Conservation (phyloP, 2,113 vertebrate genomes). For the Indicator indicator region DNA sequence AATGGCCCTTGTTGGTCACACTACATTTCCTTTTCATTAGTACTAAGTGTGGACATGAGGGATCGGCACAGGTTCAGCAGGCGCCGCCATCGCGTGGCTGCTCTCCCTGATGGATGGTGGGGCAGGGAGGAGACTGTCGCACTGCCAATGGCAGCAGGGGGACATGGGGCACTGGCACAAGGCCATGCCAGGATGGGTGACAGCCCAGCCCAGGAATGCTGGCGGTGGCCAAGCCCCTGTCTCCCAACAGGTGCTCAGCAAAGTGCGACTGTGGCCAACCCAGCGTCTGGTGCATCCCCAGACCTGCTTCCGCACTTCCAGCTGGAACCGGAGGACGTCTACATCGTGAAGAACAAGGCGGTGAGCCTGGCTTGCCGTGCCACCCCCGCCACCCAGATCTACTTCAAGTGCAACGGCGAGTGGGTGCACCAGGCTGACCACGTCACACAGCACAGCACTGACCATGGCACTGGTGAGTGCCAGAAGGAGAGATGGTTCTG, state of each 20-base stretch:
- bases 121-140: background rate
- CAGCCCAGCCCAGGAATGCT: background rate
- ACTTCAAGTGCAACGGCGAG: constrained; percentile 99
- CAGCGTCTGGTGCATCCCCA: constrained; percentile 79
- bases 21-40: constrained; percentile 88
- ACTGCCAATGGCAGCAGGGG: fast-evolving
- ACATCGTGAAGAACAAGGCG: constrained; percentile 97
- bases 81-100: constrained; percentile 5
- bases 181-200: fast-evolving
- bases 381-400: constrained; percentile 94
- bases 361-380: constrained; percentile 95
- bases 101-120: constrained; percentile 33
- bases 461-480: constrained; percentile 86
- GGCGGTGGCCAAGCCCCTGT: background rate
- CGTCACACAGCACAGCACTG: constrained; percentile 85
- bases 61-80: constrained; percentile 77
- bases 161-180: fast-evolving
- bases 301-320: constrained; percentile 96
- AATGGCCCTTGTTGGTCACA: constrained; percentile 83
- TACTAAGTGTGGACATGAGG: constrained; percentile 83
- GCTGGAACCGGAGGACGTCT: constrained; percentile 93
- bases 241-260: constrained; percentile 86
- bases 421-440: constrained; percentile 98
- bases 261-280: constrained; percentile 84
- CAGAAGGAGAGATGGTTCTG: fast-evolving